These are phyloP conservation scores for Danaus chrysippus DNA, from an alignment of 2,888 invertebrate genomes.

Conservation along the genomic window DNA sequence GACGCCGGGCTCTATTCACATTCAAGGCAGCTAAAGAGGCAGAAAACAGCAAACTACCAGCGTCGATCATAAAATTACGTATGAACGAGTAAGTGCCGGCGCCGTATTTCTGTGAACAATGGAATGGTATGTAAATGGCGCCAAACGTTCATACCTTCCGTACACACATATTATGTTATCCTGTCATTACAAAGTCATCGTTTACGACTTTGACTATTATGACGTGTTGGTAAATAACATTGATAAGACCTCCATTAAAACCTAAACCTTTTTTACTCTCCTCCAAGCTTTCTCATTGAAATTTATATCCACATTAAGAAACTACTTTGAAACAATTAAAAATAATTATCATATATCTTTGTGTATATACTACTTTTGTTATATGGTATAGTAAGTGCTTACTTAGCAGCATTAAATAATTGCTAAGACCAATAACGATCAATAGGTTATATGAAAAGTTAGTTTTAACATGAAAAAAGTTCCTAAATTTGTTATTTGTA, in stretches of 20 bases:
- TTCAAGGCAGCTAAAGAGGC: constrained; percentile 52
- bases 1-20: constrained; percentile 51
- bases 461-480: neutral
- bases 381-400: too few species aligned
- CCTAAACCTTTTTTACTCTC: too few species aligned
- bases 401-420: too few species aligned
- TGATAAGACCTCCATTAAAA: neutral
- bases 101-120: constrained; percentile 76
- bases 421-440: too few species aligned
- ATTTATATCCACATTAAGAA: too few species aligned
- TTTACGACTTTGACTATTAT: constrained; percentile 14
- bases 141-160: constrained; percentile 66
- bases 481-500: constrained; percentile 13
- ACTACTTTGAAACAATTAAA: too few species aligned
- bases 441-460: too few species aligned
- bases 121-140: constrained; percentile 69
- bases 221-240: neutral
- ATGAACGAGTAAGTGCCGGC: constrained; percentile 63
- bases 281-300: too few species aligned
- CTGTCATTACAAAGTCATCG: constrained; percentile 26
- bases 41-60: constrained; percentile 58
- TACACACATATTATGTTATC: constrained; percentile 43
- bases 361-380: too few species aligned
- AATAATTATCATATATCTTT: too few species aligned
- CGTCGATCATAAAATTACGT: constrained; percentile 68